phyloP scores from a whole-genome alignment of 2,113 vertebrate genomes.

The Pseudorasbora parva region DNA sequence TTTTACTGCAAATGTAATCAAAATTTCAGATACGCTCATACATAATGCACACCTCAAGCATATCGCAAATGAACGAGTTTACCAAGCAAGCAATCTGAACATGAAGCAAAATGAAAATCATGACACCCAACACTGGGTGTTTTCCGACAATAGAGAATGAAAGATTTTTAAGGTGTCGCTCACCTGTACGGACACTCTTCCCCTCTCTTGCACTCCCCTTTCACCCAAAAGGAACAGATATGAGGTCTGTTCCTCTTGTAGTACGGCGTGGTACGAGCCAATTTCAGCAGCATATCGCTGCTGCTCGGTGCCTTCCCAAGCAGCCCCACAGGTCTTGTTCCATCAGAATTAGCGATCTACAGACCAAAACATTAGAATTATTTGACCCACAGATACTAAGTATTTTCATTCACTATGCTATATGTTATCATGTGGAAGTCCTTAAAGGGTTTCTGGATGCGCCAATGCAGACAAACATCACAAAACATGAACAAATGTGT shows the following conservation, averaged over 20 bases:
- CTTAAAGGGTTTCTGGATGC: not conserved
- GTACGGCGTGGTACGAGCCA: constrained; percentile 95
- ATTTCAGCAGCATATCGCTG: constrained; percentile 96
- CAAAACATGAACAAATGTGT: not conserved
- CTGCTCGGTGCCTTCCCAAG: constrained; percentile 92
- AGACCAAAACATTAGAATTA: constrained; percentile 29
- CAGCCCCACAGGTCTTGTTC: constrained; percentile 88
- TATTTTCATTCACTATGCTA: not conserved
- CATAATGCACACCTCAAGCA: not conserved
- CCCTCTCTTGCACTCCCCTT: constrained; percentile 97
- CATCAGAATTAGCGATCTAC: constrained; percentile 94
- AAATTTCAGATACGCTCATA: not conserved
- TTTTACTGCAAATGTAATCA: not conserved
- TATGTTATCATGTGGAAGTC: not conserved
- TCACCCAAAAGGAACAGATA: constrained; percentile 99
- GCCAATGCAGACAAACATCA: not conserved
- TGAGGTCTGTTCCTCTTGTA: constrained; percentile 98
- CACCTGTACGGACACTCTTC: constrained; percentile 98
- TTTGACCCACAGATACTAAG: not conserved
- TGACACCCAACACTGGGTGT: not conserved
- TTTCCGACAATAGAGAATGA: not conserved
- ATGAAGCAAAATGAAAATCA: not conserved
- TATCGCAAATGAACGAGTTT: not conserved
- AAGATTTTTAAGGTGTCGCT: not conserved
- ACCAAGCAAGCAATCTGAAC: not conserved